A percentile compares a stretch with the other conserved stretches of the same genome.
Evolutionary conservation across 1,140 invertebrate genomes (phyloP).

Genomic region (Campoletis sonorensis): DNA sequence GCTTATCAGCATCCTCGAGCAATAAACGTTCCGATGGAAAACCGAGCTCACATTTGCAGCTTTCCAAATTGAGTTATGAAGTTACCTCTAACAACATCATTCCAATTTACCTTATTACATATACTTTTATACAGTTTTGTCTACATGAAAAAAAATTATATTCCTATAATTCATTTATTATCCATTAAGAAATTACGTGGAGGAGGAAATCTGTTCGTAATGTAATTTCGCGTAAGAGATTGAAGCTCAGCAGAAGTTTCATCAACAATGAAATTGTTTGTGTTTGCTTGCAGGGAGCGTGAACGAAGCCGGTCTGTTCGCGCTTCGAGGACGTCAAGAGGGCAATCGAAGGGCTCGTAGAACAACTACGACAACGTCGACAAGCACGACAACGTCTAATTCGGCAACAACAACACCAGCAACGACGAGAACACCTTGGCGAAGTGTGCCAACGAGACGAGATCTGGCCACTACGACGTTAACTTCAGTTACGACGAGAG

Average conservation of each 20-base stretch:
- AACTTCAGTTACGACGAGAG: slow-evolving; percentile 62
- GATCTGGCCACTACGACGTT: slow-evolving; percentile 54
- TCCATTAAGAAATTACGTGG: not conserved
- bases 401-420: slow-evolving; percentile 52
- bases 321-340: slow-evolving; percentile 70
- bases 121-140: not conserved
- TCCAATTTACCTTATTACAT: not conserved
- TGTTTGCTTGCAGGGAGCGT: slow-evolving; percentile 66
- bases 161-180: not conserved
- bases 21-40: not conserved
- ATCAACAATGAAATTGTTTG: slow-evolving; percentile 50
- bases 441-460: slow-evolving; percentile 17
- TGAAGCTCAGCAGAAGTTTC: not conserved
- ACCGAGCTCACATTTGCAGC: not conserved
- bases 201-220: no score
- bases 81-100: no score
- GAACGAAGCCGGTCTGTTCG: slow-evolving; percentile 73
- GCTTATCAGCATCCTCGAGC: not conserved
- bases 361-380: slow-evolving; percentile 58
- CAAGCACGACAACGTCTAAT: slow-evolving; percentile 41
- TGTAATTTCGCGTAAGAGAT: not conserved
- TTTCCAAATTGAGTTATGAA: no score
- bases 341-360: slow-evolving; percentile 67
- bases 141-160: no score
- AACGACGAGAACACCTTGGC: slow-evolving; percentile 51